Conservation (phyloP, 2,888 invertebrate genomes). For the Dasypogon diadema region DNA sequence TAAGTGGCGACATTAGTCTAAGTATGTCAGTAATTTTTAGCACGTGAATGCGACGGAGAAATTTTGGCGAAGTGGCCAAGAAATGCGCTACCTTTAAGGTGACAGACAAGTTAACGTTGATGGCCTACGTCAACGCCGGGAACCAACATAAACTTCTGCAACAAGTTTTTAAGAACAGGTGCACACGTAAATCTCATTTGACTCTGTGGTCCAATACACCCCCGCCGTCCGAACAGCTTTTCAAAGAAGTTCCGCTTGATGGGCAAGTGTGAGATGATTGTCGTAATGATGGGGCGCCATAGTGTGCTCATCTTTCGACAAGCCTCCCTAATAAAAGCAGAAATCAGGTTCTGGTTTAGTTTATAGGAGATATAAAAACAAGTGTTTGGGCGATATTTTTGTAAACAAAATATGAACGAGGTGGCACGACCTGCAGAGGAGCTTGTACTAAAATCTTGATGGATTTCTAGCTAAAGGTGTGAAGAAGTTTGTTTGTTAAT, state of each 20-base stretch:
- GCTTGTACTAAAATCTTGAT: not conserved
- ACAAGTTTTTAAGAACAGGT: not conserved
- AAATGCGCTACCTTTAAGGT: constrained; percentile 44
- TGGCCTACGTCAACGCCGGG: constrained; percentile 24
- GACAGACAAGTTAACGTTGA: constrained; percentile 34
- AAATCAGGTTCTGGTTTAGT: constrained; percentile 21
- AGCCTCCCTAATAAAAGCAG: constrained; percentile 40
- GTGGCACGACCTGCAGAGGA: not conserved
- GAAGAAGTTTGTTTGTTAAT: constrained; percentile 36
- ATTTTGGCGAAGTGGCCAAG: constrained; percentile 40
- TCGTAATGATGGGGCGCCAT: constrained; percentile 47
- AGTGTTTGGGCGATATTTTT: constrained; percentile 48
- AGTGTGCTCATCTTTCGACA: constrained; percentile 45
- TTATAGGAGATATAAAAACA: constrained; percentile 46
- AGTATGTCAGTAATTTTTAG: constrained; percentile 51
- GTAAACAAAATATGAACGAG: constrained; percentile 37
- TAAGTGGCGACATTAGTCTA: constrained; percentile 50
- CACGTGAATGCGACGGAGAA: constrained; percentile 42
- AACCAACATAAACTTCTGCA: not conserved
- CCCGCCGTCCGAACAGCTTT: not conserved
- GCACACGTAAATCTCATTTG: not conserved
- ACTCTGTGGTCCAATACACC: not conserved
- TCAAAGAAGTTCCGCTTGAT: constrained; percentile 22
- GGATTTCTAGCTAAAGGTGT: constrained; percentile 28
- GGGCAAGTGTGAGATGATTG: constrained; percentile 31